Evolutionary conservation across 2,113 vertebrate species (phyloP), one percentile per base, ranked within the genome.

Genomic region (Clarias batrachus): DNA sequence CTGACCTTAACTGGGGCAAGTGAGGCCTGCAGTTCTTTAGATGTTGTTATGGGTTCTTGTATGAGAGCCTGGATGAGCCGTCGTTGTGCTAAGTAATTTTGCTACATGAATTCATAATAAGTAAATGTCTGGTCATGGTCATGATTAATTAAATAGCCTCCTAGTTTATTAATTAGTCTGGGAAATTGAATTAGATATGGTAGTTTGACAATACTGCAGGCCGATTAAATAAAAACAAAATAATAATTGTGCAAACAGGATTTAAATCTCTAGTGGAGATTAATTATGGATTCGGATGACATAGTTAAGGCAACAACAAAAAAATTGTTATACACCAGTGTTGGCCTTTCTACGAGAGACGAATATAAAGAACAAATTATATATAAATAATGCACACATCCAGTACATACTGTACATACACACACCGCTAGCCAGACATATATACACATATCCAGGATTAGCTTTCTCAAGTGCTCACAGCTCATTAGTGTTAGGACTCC

Each of bases 401-500:
- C 66, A 54, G 30, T 48, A 48, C 33, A n/a, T 16, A 23, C 41
- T n/a, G n/a, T n/a, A n/a, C n/a, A 33, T 33, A 33, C 56, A 71
- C n/a, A 16, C 7, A 66, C 14, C 23, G 4, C n/a, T 37, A 60
- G 33, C 21, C 16, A 25, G 30, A 54, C 27, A 48, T 8, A 48
- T 8, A 48, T 3, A n/a, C 23, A 23, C 70, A 56, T 5, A 73
- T 37, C 60, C 71, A 83, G n/a, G 21, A n/a, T 81, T 86, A 80
- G 82, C 74, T 66, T 70, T 81, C 59, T 65, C 7, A 23, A 74
- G 48, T 37, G 65, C 65, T 81, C 27, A 71, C 17, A 66, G 82
- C 60, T 82, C 59, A 33, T 84, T 68, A 81, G 76, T 63, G 71
- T 84, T 59, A 71, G 62, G 85, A 37, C 81, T 52, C 86, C 59